Percentiles rank a stretch among this genome's conserved stretches.
These are phyloP conservation scores for Acrocephalus arundinaceus DNA, from an alignment of 2,113 vertebrate genomes.

Conservation along the genomic window DNA sequence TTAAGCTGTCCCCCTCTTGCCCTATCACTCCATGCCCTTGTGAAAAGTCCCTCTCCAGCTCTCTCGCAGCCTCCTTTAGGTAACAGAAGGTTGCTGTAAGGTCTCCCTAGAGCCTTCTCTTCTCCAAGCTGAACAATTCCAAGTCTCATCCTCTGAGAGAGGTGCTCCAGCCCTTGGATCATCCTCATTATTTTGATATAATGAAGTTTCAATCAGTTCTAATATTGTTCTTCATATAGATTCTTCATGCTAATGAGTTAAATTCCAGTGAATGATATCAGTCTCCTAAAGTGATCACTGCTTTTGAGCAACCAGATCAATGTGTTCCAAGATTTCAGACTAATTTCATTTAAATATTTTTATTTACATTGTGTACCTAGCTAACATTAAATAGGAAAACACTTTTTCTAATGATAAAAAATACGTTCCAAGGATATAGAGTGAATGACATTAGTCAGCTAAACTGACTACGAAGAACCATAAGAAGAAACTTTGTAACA, in stretches of 20 bases:
- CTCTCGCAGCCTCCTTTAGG: background rate
- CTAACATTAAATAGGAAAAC: background rate
- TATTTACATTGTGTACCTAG: background rate
- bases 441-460: background rate
- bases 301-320: background rate
- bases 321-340: background rate
- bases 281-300: background rate
- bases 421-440: background rate
- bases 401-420: background rate
- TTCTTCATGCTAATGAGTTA: background rate
- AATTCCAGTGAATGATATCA: background rate
- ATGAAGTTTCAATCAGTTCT: background rate
- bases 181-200: background rate
- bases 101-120: background rate
- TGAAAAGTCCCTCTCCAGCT: background rate
- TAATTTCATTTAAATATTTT: background rate
- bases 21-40: background rate
- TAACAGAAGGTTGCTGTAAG: background rate
- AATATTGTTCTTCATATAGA: background rate
- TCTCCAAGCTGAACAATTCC: background rate
- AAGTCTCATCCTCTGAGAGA: background rate
- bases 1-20: too few relatives aligned
- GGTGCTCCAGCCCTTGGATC: background rate
- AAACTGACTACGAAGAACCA: background rate
- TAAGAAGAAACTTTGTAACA: background rate